A percentile compares a stretch with the other conserved stretches of the same genome.
Evolutionary conservation across 64 coral and sea anemone genomes (phyloP).

Genomic region (Platygyra sinensis): DNA sequence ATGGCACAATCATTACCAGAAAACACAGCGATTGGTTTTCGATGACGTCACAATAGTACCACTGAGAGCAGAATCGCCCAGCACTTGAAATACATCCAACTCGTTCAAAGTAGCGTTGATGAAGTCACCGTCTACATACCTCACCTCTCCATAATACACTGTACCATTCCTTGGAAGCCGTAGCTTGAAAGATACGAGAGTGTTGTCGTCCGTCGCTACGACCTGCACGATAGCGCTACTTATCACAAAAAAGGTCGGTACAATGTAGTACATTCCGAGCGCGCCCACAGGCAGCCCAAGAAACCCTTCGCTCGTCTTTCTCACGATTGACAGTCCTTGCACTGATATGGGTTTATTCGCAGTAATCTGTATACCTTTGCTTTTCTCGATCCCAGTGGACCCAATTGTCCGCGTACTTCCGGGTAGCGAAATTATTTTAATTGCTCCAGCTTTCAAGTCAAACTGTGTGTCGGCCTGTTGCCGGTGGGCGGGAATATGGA

Average conservation of each 20-base stretch:
- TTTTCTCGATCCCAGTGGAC: background rate
- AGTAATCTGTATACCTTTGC: conserved; percentile 56
- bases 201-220: conserved; percentile 37
- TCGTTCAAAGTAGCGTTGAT: conserved; percentile 27
- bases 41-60: conserved; percentile 64
- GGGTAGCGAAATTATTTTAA: background rate
- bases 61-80: conserved; percentile 45
- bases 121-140: conserved; percentile 33
- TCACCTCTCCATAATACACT: background rate
- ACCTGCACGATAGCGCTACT: conserved; percentile 41
- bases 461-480: background rate
- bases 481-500: conserved; percentile 24
- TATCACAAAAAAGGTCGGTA: conserved; percentile 25
- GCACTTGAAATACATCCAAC: conserved; percentile 61
- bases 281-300: conserved; percentile 51
- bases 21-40: conserved; percentile 79
- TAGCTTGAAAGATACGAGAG: conserved; percentile 26
- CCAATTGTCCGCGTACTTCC: conserved; percentile 16
- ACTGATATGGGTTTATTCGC: conserved; percentile 29
- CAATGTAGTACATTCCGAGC: conserved; percentile 44
- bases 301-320: conserved; percentile 31
- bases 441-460: background rate
- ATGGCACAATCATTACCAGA: conserved; percentile 82
- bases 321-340: conserved; percentile 12
- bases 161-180: conserved; percentile 2